A percentile compares a stretch with the other conserved stretches of the same genome.
Conservation (phyloP, 2,113 vertebrate species). For the Apaloderma vittatum region DNA sequence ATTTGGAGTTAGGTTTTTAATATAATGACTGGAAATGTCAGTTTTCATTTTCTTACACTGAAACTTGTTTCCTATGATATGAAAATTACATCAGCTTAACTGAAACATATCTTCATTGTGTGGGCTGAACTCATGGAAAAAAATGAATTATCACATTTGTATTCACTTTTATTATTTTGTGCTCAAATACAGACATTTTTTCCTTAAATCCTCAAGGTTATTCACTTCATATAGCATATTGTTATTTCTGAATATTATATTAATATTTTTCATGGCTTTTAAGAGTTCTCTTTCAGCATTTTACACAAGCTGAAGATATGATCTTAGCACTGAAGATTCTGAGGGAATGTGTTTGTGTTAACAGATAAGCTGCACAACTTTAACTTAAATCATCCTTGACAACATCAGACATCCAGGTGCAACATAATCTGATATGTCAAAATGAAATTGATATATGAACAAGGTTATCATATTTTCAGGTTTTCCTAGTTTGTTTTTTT, state of each 20-base stretch:
- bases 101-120: not conserved
- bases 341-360: not conserved
- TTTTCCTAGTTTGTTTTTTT: not conserved
- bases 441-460: not conserved
- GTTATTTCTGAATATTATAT: not conserved
- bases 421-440: constrained; percentile 25
- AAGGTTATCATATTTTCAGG: not conserved
- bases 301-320: not conserved
- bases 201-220: not conserved
- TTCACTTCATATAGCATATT: not conserved
- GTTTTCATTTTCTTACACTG: not conserved
- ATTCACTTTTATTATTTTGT: not conserved
- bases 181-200: not conserved
- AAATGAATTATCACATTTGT: not conserved
- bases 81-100: not conserved
- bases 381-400: constrained; percentile 25
- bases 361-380: not conserved
- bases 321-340: constrained; percentile 3
- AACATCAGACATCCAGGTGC: constrained; percentile 50
- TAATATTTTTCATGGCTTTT: not conserved
- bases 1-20: not conserved
- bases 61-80: not conserved
- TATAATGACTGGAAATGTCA: not conserved
- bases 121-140: not conserved
- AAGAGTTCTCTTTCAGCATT: not conserved